Conservation (phyloP, 2,888 invertebrate species). For the Meteorus colon region DNA sequence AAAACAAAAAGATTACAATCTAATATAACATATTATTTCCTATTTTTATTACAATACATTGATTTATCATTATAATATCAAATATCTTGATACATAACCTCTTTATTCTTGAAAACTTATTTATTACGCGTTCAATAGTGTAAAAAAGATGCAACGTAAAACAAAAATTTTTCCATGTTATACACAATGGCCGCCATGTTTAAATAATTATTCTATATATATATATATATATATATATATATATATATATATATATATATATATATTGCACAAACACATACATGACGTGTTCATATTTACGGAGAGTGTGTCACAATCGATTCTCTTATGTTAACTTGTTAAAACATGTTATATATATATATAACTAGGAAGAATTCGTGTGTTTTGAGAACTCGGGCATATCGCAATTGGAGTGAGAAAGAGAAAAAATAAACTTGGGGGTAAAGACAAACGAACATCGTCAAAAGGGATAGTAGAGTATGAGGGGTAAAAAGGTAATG, state of each 20-base stretch:
- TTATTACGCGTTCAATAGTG: background rate
- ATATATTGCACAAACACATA: background rate
- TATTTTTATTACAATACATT: background rate
- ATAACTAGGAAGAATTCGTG: constrained; percentile 22
- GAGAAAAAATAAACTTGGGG: constrained; percentile 3
- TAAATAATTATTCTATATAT: background rate
- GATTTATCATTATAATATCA: background rate
- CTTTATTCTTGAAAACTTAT: background rate
- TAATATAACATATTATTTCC: background rate
- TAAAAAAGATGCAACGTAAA: background rate
- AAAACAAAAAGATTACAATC: background rate
- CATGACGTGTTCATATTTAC: background rate
- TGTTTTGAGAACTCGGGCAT: constrained; percentile 35
- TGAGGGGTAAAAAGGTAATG: background rate
- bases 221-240: background rate
- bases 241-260: background rate
- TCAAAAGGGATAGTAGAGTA: background rate
- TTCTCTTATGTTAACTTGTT: constrained; percentile 16
- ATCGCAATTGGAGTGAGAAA: constrained; percentile 35
- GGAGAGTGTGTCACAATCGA: constrained; percentile 24
- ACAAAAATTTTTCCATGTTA: background rate
- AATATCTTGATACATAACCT: constrained; percentile 1
- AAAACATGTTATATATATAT: background rate
- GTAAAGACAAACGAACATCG: constrained; percentile 6
- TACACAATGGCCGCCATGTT: background rate